Evolutionary conservation across 2,888 invertebrate genomes (phyloP).

Genomic region (Nomada ruficornis): DNA sequence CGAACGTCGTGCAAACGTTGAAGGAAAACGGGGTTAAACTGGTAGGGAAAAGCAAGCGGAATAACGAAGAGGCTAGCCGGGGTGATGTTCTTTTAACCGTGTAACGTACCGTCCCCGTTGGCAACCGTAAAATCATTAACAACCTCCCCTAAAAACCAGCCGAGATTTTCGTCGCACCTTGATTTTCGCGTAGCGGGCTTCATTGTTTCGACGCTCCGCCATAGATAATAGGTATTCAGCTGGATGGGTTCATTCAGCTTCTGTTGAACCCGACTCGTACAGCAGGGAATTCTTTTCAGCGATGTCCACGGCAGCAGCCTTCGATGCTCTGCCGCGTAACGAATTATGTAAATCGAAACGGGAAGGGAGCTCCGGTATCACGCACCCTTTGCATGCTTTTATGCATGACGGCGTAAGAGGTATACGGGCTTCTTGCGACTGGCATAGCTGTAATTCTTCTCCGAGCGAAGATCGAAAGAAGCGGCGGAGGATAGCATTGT

Average conservation of each 20-base stretch:
- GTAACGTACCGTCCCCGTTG: not conserved
- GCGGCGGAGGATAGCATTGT: not conserved
- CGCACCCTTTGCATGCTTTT: constrained; percentile 67
- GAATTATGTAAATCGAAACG: constrained; percentile 78
- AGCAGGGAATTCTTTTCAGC: not conserved
- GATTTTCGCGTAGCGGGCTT: not conserved
- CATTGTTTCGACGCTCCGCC: not conserved
- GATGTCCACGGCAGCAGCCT: constrained; percentile 2
- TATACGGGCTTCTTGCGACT: constrained; percentile 18
- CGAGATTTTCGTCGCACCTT: constrained; percentile 17
- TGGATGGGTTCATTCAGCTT: constrained; percentile 1
- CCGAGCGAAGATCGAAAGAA: not conserved
- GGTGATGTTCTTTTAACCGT: constrained; percentile 37
- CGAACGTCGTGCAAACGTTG: constrained; percentile 49
- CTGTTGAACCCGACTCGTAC: not conserved
- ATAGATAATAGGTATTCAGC: too few relatives aligned
- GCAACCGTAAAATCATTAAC: constrained; percentile 38
- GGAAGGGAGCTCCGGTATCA: constrained; percentile 71
- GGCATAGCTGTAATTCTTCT: constrained; percentile 7
- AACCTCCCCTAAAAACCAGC: constrained; percentile 13
- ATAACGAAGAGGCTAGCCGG: constrained; percentile 32
- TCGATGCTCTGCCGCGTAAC: constrained; percentile 53
- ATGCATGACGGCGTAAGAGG: constrained; percentile 64
- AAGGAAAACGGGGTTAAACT: constrained; percentile 57
- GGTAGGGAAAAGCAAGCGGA: constrained; percentile 23